A percentile compares a stretch with the other conserved stretches of the same genome.
These are phyloP conservation scores for Myripristis jacobus DNA, from an alignment of 2,797 vertebrate species.

Conservation along the genomic window DNA sequence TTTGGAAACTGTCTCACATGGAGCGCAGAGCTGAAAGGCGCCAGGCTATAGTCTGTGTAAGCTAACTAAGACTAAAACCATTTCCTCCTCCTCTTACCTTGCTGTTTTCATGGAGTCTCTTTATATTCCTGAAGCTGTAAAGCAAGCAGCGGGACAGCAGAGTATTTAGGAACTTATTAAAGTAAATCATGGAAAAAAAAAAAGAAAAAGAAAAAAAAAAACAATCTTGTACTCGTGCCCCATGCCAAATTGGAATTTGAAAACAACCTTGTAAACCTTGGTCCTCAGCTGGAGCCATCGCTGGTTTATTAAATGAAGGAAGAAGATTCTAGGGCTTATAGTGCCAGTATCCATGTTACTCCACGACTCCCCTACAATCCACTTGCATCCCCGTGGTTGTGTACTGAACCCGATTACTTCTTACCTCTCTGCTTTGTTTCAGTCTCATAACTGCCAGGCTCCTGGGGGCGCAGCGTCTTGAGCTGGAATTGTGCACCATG, in stretches of 20 bases:
- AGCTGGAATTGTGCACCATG: slow-evolving; percentile 20
- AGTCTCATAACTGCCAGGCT: not conserved
- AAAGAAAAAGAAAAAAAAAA: no score
- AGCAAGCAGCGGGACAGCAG: slow-evolving; percentile 62
- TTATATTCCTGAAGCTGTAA: slow-evolving; percentile 71
- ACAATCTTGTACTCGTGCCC: slow-evolving; percentile 55
- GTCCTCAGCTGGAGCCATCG: slow-evolving; percentile 66
- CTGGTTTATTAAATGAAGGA: slow-evolving; percentile 73
- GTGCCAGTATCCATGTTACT: slow-evolving; percentile 60
- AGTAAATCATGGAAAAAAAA: slow-evolving; percentile 79
- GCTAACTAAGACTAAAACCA: slow-evolving; percentile 36
- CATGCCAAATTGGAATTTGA: slow-evolving; percentile 74
- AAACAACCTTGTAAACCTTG: slow-evolving; percentile 74
- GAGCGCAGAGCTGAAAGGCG: slow-evolving; percentile 10
- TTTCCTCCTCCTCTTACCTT: slow-evolving; percentile 55
- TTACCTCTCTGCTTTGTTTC: slow-evolving; percentile 13
- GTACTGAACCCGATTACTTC: slow-evolving; percentile 49
- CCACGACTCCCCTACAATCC: slow-evolving; percentile 65
- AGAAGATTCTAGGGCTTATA: slow-evolving; percentile 65
- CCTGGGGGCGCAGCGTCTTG: slow-evolving; percentile 13
- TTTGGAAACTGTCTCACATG: slow-evolving; percentile 5
- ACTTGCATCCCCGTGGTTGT: slow-evolving; percentile 28
- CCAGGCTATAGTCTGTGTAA: slow-evolving; percentile 25
- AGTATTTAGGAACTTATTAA: slow-evolving; percentile 81
- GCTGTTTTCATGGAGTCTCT: slow-evolving; percentile 65